phyloP scores from a whole-genome alignment of 1,140 invertebrate genomes.

The Cataglyphis hispanica region DNA sequence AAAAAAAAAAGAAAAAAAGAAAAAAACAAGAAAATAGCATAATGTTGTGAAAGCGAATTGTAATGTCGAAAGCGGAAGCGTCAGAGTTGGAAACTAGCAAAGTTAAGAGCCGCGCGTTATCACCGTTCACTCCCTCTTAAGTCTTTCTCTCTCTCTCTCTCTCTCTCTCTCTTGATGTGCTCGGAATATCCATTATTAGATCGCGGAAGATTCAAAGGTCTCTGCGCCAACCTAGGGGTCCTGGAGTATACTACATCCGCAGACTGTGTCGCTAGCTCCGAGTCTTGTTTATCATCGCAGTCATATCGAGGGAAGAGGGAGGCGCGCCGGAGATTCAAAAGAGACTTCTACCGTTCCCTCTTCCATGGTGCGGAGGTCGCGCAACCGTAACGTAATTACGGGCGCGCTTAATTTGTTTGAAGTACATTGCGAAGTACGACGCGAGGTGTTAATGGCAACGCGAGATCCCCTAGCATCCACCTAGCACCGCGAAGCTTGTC shows the following conservation, averaged over 20 bases:
- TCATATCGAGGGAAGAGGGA: slow-evolving; percentile 76
- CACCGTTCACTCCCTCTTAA: background rate
- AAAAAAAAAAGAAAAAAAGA: background rate
- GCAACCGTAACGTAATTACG: slow-evolving; percentile 83
- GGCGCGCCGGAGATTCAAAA: slow-evolving; percentile 75
- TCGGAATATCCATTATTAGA: slow-evolving; percentile 50
- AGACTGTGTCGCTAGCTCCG: slow-evolving; percentile 42
- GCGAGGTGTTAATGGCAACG: slow-evolving; percentile 84
- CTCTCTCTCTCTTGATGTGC: slow-evolving; percentile 37
- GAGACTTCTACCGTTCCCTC: slow-evolving; percentile 66
- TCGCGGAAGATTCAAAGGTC: slow-evolving; percentile 54
- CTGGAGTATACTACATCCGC: slow-evolving; percentile 8
- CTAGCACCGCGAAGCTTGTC: slow-evolving; percentile 68
- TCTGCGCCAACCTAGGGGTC: slow-evolving; percentile 7
- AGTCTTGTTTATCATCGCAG: slow-evolving; percentile 82
- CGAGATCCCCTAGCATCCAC: slow-evolving; percentile 74
- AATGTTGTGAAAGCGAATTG: slow-evolving; percentile 10
- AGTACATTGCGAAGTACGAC: slow-evolving; percentile 78
- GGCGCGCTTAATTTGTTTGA: slow-evolving; percentile 85
- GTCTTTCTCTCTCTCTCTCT: background rate
- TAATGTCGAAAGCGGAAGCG: slow-evolving; percentile 7
- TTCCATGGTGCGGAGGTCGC: slow-evolving; percentile 77
- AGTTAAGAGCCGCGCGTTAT: slow-evolving; percentile 33
- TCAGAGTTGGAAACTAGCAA: slow-evolving; percentile 47
- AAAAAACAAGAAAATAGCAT: background rate